Base-by-base conservation (phyloP, 2,888 invertebrate genomes). In the Conomelus anceps region DNA sequence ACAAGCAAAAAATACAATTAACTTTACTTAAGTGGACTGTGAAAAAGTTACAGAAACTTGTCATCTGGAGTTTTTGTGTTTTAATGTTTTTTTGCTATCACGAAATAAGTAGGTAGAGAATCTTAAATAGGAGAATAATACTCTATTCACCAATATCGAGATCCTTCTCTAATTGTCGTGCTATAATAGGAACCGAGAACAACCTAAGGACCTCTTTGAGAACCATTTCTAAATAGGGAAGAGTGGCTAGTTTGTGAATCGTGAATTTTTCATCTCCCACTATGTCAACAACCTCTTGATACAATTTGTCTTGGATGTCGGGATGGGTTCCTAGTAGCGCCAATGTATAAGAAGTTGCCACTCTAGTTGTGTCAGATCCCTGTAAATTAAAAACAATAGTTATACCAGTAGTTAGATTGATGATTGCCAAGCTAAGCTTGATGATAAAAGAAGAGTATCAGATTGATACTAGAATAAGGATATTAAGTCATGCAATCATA, bases 161-260 rank as follows among this genome's bases (percentile, higher is more conserved):
- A 22, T 84, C 84, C 22, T 17, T 84, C 7, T 17, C 84, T n/a
- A 89, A 22, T 24, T 86, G 22, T 23, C 89, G 63, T 1, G 84
- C 23, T n/a, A 89, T 41, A 0, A 24, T 84, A 34, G 87, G 34
- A n/a, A 84, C 86, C 3, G 89, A 63, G 23, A 85, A 88, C 1
- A 88, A n/a, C 1, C 89, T 26, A 7, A 88, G 29, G 0, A 63
- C 85, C 63, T 89, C 89, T 88, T 89, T 89, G 0, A 89, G 86
- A 4, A 89, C 89, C 85, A 84, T 89, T 23, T 89, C 89, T 0
- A 89, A 20, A 23, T 89, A 89, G 22, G 22, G 29, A 84, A 89
- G 41, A 11, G 86, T 23, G 20, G 84, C 17, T 23, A 89, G 34
- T 1, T 88, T 86, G n/a, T n/a, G 24, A 4, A 24, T n/a, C 1